Percentiles rank a stretch among this genome's conserved stretches.
Evolutionary conservation across 2,113 vertebrate genomes (phyloP).

Genomic region (Hippocampus guttulatus): DNA sequence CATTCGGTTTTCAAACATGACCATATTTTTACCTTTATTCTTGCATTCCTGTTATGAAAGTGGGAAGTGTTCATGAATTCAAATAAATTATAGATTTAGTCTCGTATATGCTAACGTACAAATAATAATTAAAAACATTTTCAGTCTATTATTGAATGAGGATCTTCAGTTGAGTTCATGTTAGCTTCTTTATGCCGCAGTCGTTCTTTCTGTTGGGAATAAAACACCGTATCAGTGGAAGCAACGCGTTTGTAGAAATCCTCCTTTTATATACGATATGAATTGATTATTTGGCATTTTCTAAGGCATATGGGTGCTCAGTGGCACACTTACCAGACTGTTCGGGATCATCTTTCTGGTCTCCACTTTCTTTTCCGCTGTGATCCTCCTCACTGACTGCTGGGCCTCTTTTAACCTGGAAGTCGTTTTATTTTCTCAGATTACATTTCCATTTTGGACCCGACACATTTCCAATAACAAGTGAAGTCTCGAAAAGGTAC

Average conservation of each 20-base stretch:
- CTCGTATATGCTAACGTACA: too few species aligned
- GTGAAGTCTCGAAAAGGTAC: too few species aligned
- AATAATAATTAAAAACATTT: too few species aligned
- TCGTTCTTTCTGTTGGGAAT: slow-evolving; percentile 84
- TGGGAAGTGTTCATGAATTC: not conserved
- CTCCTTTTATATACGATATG: not conserved
- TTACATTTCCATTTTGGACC: not conserved
- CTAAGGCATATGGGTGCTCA: not conserved
- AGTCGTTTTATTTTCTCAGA: not conserved
- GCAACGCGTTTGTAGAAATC: not conserved
- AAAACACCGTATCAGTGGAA: slow-evolving; percentile 5
- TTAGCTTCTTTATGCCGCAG: slow-evolving; percentile 88
- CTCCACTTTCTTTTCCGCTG: slow-evolving; percentile 90
- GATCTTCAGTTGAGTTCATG: slow-evolving; percentile 45
- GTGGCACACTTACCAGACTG: slow-evolving; percentile 79
- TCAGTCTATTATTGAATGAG: not conserved
- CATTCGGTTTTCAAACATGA: too few species aligned
- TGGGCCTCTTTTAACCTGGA: slow-evolving; percentile 87
- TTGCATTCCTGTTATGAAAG: too few species aligned
- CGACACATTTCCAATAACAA: too few species aligned
- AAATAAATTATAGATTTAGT: too few species aligned
- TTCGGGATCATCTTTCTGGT: slow-evolving; percentile 88
- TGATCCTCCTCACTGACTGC: slow-evolving; percentile 85
- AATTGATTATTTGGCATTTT: not conserved
- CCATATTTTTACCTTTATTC: too few species aligned